These are phyloP conservation scores for Eristalis arbustorum DNA, from an alignment of 2,888 invertebrate species.

Conservation along the genomic window DNA sequence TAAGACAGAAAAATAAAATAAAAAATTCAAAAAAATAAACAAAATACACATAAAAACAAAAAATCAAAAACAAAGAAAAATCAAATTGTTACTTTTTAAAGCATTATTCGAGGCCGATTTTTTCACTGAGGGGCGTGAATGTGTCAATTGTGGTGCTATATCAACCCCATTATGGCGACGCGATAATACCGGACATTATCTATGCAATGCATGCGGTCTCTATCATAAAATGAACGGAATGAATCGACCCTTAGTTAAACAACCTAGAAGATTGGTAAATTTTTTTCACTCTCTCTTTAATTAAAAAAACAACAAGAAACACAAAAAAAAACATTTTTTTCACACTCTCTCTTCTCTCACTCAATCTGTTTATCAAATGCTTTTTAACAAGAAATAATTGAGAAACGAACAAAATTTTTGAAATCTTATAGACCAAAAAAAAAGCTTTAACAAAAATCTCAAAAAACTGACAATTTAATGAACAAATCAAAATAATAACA, in stretches of 20 bases:
- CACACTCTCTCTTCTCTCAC: conserved; percentile 33
- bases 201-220: conserved; percentile 99
- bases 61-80: conserved; percentile 51
- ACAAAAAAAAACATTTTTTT: conserved; percentile 43
- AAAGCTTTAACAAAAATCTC: conserved; percentile 19
- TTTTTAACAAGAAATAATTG: conserved; percentile 52
- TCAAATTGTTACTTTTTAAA: conserved; percentile 75
- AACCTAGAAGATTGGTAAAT: conserved; percentile 93
- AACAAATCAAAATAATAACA: conserved; percentile 33
- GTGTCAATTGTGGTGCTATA: conserved; percentile 98
- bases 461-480: conserved; percentile 56
- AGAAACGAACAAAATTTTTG: conserved; percentile 78
- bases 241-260: conserved; percentile 95
- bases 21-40: conserved; percentile 15
- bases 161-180: conserved; percentile 99
- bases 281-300: conserved; percentile 52
- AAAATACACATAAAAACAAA: conserved; percentile 7
- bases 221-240: conserved; percentile 98
- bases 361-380: conserved; percentile 34
- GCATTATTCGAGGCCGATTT: conserved; percentile 81
- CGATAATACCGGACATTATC: conserved; percentile 99
- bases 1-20: conserved; percentile 27
- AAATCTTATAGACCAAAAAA: conserved; percentile 41
- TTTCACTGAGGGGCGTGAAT: conserved; percentile 94
- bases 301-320: conserved; percentile 64